Conservation (phyloP, 2,113 vertebrate species). For the Craseonycteris thonglongyai region DNA sequence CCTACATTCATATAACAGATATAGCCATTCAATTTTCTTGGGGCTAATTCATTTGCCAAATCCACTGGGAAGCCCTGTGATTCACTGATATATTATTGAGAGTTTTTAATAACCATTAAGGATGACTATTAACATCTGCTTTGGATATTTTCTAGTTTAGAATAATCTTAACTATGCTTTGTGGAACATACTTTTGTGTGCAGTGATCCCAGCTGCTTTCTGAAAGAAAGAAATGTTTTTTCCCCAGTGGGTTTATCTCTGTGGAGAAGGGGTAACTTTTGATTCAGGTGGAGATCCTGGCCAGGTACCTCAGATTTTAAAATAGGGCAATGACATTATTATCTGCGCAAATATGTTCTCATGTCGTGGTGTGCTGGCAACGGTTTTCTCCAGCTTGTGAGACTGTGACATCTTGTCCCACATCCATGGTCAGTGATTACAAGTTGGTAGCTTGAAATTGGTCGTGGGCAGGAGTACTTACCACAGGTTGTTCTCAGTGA, state of each 20-base stretch:
- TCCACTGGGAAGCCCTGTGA: background rate
- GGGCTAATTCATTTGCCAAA: background rate
- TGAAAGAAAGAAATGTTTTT: background rate
- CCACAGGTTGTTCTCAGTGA: background rate
- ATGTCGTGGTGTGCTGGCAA: background rate
- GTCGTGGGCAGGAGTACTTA: background rate
- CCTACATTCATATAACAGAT: background rate
- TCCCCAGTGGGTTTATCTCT: background rate
- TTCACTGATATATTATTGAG: background rate
- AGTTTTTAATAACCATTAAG: conserved; percentile 14
- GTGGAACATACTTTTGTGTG: background rate
- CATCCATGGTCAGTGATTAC: background rate
- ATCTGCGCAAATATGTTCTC: background rate
- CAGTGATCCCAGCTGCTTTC: background rate
- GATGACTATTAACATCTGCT: background rate
- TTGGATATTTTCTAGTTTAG: conserved; percentile 35
- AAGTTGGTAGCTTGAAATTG: background rate
- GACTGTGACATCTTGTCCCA: background rate
- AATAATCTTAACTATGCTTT: background rate
- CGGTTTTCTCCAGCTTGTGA: background rate
- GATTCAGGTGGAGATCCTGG: background rate
- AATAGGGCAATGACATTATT: background rate
- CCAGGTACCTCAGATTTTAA: background rate
- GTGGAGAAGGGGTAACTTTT: background rate
- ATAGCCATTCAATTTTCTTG: background rate